These are phyloP conservation scores for Pipistrellus kuhlii DNA, from an alignment of 2,797 vertebrate species.

Conservation along the genomic window DNA sequence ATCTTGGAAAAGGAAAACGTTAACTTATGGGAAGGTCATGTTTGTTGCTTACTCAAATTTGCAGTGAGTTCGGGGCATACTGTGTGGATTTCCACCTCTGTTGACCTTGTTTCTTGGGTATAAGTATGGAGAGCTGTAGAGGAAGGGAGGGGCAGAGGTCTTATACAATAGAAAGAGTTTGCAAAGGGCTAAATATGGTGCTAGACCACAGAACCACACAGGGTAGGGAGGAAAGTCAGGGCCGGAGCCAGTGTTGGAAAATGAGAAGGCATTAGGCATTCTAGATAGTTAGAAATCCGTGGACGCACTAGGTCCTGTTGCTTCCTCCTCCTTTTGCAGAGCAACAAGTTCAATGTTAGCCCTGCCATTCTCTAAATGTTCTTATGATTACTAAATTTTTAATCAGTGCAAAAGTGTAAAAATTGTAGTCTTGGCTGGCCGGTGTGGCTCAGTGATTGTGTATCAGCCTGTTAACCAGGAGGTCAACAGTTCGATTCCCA, in stretches of 20 bases:
- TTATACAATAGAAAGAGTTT: not conserved
- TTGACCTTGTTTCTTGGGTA: not conserved
- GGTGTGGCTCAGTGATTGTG: too few species aligned
- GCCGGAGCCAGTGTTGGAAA: accelerated
- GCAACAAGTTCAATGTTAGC: not conserved
- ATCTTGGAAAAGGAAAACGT: not conserved
- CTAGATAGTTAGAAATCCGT: not conserved
- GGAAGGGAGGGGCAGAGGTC: not conserved
- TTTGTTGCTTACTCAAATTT: not conserved
- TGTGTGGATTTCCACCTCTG: not conserved
- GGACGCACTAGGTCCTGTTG: not conserved
- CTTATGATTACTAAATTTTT: not conserved
- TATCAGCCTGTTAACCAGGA: too few species aligned
- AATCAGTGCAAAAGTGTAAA: not conserved
- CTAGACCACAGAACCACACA: not conserved
- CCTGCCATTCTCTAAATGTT: slow-evolving; percentile 22
- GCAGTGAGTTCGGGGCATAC: not conserved
- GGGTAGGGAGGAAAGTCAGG: not conserved
- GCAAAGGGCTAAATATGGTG: not conserved
- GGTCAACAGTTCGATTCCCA: too few species aligned
- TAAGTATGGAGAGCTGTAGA: not conserved
- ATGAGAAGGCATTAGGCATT: not conserved
- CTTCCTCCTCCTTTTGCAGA: not conserved
- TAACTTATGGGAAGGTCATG: not conserved
- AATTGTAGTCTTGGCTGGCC: not conserved